These are phyloP conservation scores for Psephotus haematonotus DNA, from an alignment of 2,113 vertebrate species.

Conservation along the genomic window DNA sequence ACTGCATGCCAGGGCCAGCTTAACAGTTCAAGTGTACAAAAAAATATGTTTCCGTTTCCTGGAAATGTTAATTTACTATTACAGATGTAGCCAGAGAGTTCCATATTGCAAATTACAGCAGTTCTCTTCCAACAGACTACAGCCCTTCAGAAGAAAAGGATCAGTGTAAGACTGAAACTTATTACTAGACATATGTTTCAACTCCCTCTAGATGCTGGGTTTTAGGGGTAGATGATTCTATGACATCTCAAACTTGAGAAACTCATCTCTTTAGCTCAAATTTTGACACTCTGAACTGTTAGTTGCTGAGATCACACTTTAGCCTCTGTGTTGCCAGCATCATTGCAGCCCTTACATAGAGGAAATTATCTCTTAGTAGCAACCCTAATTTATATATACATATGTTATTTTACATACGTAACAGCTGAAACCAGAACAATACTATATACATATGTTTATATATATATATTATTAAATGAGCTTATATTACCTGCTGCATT, in stretches of 20 bases:
- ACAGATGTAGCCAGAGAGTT: neutral
- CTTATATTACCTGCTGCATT: conserved; percentile 82
- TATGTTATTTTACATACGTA: neutral
- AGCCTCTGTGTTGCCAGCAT: neutral
- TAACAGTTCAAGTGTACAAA: neutral
- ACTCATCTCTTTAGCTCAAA: neutral
- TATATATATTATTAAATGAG: neutral
- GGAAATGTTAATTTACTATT: neutral
- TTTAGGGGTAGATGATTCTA: neutral
- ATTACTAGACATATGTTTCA: neutral
- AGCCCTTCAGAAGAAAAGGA: neutral
- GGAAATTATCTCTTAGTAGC: neutral
- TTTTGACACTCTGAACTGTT: neutral
- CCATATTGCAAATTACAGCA: neutral
- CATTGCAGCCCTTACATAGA: neutral
- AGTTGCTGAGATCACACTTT: neutral
- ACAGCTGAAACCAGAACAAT: neutral
- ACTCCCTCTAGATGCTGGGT: neutral
- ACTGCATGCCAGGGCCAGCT: neutral
- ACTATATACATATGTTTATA: neutral
- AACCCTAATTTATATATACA: neutral
- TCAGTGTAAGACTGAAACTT: neutral
- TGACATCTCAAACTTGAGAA: neutral
- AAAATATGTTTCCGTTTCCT: neutral
- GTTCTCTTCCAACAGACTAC: neutral